Evolutionary conservation across 2,888 invertebrate genomes (phyloP), one percentile per base, ranked within the genome.

Genomic region (Luffia ferchaultella): DNA sequence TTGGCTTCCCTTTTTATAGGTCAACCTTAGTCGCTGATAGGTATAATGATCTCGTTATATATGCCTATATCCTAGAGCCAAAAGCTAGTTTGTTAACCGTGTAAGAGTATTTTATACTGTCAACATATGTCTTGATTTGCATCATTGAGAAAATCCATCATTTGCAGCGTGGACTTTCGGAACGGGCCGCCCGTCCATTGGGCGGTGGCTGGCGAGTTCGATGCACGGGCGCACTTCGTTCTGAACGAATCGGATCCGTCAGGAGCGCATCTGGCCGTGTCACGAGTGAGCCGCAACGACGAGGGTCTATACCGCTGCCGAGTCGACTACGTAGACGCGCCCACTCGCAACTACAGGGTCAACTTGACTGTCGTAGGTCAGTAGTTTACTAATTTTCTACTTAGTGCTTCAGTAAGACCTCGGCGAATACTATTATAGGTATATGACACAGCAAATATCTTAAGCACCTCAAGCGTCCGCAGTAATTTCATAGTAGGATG

Each of bases 301-400:
- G 93, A 93, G 60, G 96, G 95, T 2, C 77, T 93, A 42, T 96
- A 94, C 72, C 86, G 96, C 52, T 96, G 96, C 71, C 86, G 96
- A 59, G 92, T 96, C 57, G 96, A 96, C 80, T 96, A 95, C 67
- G 88, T 91, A 54, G 91, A 95, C 73, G 93, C 94, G 0, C 95
- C 95, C 0, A 96, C 96, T 0, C 88, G 92, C 62, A 96, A 96
- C 73, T 93, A 91, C 65, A 87, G 89, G 64, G 90, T 95, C 64
- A 95, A 94, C 69, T 86, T 96, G 60, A 94, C 93, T 60, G 89
- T 96, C 68, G 90, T 96, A 65, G 94, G 96, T 96, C 76, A 88
- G 92, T 85, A 53, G 45, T 45, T 30, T 30, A n/a, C n/a, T n/a
- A n/a, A n/a, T n/a, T n/a, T n/a, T n/a, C n/a, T n/a, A n/a, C n/a